Base-by-base conservation (phyloP, 2,888 invertebrate species). In the Amphipyra berbera region DNA sequence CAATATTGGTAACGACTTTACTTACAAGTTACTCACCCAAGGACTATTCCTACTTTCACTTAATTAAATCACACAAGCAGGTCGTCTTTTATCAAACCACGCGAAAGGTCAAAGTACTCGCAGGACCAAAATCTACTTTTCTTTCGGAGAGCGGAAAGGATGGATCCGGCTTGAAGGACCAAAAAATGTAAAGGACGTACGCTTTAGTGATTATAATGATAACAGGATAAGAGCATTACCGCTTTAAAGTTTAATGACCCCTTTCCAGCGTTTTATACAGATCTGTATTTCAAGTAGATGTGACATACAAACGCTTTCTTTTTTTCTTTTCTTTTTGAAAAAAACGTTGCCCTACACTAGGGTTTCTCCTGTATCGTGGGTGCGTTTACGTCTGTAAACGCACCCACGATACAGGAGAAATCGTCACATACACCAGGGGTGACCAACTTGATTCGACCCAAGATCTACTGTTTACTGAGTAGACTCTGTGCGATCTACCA, bases 201-300 rank as follows among this genome's bases (percentile, higher is more conserved):
- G 52, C 30, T 66, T 35, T 42, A 53, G 53, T 46, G 35, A 54
- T 58, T 58, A 73, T 41, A 46, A 59, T 46, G 21, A 53, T 66
- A 67, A 68, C 73, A 45, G 52, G 41, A 45, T 52, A 41, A 44
- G 42, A 52, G 33, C 3, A 33, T 56, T 52, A 48, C 30, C 40
- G 44, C 40, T 52, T 50, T 52, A 64, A 47, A 42, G 46, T 52
- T 50, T 52, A 64, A 47, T 47, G 46, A 67, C 37, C 15, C 46
- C 10, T 48, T 64, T 55, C 40, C 33, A 38, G 21, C 1, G 37
- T 12, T 35, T 46, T 64, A 38, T 33, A 33, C 8, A 13, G 4
- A 65, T 38, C 30, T 8, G 4, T 30, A n/a, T 13, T 8, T n/a
- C 6, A 49, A 27, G 35, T 15, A 37, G 15, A 40, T 63, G n/a